Evolutionary conservation across 2,888 invertebrate genomes (phyloP).

Genomic region (Rhingia rostrata): DNA sequence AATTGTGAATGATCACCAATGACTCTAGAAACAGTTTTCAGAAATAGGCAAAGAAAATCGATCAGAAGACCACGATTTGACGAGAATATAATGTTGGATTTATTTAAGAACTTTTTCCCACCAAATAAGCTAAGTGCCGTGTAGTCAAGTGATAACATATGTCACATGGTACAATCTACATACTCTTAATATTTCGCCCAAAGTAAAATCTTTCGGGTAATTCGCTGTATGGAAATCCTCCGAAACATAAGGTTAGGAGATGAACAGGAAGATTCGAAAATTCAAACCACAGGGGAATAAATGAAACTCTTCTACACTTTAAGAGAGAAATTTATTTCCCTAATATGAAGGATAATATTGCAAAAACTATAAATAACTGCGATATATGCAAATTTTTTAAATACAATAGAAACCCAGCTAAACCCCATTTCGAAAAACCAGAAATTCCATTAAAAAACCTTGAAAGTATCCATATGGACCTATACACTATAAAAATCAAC

Average conservation of each 20-base stretch:
- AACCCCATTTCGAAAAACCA: conserved; percentile 59
- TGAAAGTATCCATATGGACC: conserved; percentile 63
- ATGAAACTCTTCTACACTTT: neutral
- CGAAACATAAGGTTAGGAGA: neutral
- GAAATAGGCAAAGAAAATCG: conserved; percentile 64
- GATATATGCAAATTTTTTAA: conserved; percentile 47
- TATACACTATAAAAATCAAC: conserved; percentile 62
- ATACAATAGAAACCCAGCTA: conserved; percentile 67
- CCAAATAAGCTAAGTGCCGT: conserved; percentile 66
- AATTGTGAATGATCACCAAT: conserved; percentile 34
- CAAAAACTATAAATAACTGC: conserved; percentile 12
- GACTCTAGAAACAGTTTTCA: conserved; percentile 58
- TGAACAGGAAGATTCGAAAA: neutral
- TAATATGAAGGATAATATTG: conserved; percentile 48
- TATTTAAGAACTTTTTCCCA: conserved; percentile 24
- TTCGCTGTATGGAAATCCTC: conserved; percentile 5
- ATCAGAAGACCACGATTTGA: conserved; percentile 50
- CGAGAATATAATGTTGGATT: conserved; percentile 47
- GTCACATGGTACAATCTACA: neutral
- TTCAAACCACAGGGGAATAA: conserved; percentile 9
- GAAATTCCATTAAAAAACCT: conserved; percentile 66
- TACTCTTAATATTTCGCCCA: neutral
- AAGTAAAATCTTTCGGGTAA: neutral
- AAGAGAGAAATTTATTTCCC: conserved; percentile 44
- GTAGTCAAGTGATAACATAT: too few species aligned